Evolutionary conservation across 2,888 invertebrate genomes (phyloP), one percentile per base, ranked within the genome.

Genomic region (Drosophila kanekoi): DNA sequence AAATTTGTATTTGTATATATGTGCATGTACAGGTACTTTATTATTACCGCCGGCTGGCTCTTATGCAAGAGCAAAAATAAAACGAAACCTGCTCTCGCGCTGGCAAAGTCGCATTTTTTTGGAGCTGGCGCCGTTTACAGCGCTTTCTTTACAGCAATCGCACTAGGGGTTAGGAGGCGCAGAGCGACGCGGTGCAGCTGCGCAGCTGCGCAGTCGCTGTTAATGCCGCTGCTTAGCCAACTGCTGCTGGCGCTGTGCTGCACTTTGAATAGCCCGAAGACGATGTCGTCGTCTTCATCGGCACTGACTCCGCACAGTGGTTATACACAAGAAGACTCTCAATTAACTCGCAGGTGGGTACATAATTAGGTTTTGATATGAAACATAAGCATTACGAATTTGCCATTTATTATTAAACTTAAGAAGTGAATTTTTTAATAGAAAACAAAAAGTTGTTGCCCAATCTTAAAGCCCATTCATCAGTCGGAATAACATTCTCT

Each of bases 71-170:
- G 47, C 62, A 57, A 35, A 43, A 37, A 64, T 20, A 43, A 14
- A 52, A 37, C 49, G 33, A 66, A 64, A 63, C 59, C 66, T 62
- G 65, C 61, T 58, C 38, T 63, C 13, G 56, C 14, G 8, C 43
- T 49, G 45, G 37, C 60, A 43, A 43, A 60, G 63, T 43, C 53
- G 64, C 78, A 65, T 67, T 77, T 74, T 72, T 72, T 74, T 72
- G 77, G 72, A 77, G 77, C 81, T 60, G 62, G 75, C 80, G 66
- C 72, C 80, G 75, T 72, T 80, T 69, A 64, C 81, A 81, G 64
- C 76, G 58, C 51, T 79, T 76, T 53, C 81, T 63, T 72, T 62
- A 61, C 77, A 61, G 13, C 18, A 28, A 56, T 45, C 49, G 41
- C 18, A 33, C 9, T 16, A 18, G 41, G 9, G 51, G 14, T 11